These are phyloP conservation scores for Drosophila asahinai DNA, from an alignment of 1,140 invertebrate genomes.

Conservation along the genomic window DNA sequence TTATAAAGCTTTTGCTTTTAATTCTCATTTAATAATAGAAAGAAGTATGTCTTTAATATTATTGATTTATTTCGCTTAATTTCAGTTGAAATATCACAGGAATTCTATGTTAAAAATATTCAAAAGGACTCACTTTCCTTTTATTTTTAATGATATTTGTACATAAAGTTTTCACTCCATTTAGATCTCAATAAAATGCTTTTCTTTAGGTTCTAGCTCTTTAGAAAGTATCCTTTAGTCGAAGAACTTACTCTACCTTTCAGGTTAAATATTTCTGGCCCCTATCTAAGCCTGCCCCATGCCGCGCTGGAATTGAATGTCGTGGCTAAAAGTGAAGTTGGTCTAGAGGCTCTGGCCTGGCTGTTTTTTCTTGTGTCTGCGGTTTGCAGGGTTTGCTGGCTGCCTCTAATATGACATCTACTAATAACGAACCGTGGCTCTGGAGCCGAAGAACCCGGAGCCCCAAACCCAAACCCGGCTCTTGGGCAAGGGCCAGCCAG, in stretches of 20 bases:
- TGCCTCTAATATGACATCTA: constrained; percentile 77
- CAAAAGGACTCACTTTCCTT: neutral
- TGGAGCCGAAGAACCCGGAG: neutral
- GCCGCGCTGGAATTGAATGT: constrained; percentile 70
- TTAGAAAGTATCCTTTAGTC: neutral
- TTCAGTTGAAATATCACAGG: too few species aligned
- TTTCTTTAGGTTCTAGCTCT: too few species aligned
- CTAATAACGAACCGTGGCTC: constrained; percentile 64
- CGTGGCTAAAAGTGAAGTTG: constrained; percentile 75
- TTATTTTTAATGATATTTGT: too few species aligned
- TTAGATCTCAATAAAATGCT: too few species aligned
- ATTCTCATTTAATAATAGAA: too few species aligned
- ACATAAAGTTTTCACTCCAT: neutral
- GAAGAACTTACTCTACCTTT: neutral
- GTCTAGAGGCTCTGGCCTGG: constrained; percentile 31
- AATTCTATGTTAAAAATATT: neutral
- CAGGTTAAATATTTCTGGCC: constrained; percentile 6
- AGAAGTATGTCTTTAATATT: too few species aligned
- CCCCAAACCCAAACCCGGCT: neutral
- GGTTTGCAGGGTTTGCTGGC: constrained; percentile 30
- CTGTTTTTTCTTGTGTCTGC: constrained; percentile 35
- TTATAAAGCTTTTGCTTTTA: too few species aligned
- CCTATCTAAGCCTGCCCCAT: constrained; percentile 56
- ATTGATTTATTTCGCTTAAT: neutral
- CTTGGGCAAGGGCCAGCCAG: constrained; percentile 48